These are phyloP conservation scores for Notarius quadriscutis DNA, from an alignment of 2,113 vertebrate species.

Conservation along the genomic window DNA sequence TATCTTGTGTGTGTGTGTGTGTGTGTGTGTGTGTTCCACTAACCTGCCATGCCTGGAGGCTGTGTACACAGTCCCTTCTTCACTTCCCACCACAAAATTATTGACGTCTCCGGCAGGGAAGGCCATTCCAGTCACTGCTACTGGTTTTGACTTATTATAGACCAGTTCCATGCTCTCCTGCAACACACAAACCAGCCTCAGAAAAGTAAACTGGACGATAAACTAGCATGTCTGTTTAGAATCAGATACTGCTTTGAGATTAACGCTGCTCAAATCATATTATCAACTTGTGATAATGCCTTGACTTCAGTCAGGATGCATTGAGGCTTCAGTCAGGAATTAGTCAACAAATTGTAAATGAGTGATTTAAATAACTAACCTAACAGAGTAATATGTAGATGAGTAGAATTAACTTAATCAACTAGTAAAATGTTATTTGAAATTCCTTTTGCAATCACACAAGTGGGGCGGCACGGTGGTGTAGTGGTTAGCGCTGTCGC, in stretches of 20 bases:
- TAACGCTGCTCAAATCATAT: background rate
- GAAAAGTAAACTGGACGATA: too few species aligned
- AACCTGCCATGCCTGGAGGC: conserved; percentile 97
- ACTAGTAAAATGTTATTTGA: background rate
- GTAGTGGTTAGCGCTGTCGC: too few species aligned
- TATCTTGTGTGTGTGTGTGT: background rate
- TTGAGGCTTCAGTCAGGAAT: background rate
- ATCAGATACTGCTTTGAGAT: background rate
- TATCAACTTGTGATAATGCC: background rate
- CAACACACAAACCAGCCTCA: conserved; percentile 34
- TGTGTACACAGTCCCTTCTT: conserved; percentile 95
- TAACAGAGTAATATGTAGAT: background rate
- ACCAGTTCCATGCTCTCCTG: conserved; percentile 98
- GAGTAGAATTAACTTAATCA: background rate
- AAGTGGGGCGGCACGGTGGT: too few species aligned
- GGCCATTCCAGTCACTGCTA: conserved; percentile 95
- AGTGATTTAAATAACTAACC: background rate
- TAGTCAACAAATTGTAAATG: background rate
- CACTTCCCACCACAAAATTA: conserved; percentile 96
- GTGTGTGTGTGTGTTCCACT: conserved; percentile 41
- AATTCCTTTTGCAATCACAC: background rate
- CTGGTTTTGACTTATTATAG: conserved; percentile 95
- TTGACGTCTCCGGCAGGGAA: conserved; percentile 96
- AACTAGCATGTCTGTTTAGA: background rate
- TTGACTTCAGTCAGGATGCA: background rate